phyloP scores from a whole-genome alignment of 2,113 vertebrate genomes.

The Eonycteris spelaea region DNA sequence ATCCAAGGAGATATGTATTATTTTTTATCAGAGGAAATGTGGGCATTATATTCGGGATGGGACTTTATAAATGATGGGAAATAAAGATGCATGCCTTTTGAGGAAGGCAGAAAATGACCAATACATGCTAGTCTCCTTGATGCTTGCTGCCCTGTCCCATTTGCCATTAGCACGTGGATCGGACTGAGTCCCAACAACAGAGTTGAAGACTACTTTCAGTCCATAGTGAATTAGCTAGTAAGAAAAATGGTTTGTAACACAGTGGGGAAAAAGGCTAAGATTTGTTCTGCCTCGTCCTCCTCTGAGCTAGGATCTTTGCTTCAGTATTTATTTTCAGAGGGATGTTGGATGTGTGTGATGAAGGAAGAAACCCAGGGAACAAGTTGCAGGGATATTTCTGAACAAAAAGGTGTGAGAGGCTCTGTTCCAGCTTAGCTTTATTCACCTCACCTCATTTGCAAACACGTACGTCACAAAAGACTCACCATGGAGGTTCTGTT shows the following conservation, averaged over 20 bases:
- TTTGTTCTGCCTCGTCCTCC: background rate
- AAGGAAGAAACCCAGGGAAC: background rate
- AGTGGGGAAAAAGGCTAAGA: background rate
- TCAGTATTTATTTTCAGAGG: background rate
- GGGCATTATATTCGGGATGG: background rate
- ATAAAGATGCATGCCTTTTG: background rate
- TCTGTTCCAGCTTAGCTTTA: background rate
- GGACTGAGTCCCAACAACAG: background rate
- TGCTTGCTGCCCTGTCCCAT: no score
- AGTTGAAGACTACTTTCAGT: no score
- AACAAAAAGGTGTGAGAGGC: background rate
- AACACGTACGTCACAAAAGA: background rate
- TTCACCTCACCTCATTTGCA: background rate
- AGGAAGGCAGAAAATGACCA: background rate
- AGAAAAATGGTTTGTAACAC: background rate
- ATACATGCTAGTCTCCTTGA: background rate
- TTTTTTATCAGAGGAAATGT: background rate
- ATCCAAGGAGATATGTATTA: background rate
- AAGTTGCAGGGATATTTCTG: background rate
- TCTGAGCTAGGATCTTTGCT: background rate
- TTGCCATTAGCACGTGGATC: rapidly evolving
- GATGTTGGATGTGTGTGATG: background rate
- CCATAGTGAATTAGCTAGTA: background rate
- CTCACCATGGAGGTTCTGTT: background rate
- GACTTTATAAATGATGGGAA: background rate